These are phyloP conservation scores for Bedellia somnulentella DNA, from an alignment of 2,888 invertebrate genomes.

Conservation along the genomic window DNA sequence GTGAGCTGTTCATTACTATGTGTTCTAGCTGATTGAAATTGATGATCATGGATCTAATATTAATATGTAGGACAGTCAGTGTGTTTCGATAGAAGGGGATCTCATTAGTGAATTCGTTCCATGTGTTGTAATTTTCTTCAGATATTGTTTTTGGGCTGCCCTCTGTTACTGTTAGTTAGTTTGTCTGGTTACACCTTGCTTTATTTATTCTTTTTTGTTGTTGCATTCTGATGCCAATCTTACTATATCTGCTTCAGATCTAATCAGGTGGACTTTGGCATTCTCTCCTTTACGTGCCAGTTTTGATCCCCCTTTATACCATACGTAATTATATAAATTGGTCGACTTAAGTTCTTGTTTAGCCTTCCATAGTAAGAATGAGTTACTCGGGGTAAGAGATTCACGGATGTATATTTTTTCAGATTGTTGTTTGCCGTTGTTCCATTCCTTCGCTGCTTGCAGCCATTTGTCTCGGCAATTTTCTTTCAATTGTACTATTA, in stretches of 20 bases:
- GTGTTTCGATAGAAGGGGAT: not conserved
- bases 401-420: slow-evolving; percentile 6
- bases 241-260: not conserved
- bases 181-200: not conserved
- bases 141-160: not conserved
- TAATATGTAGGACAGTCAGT: slow-evolving; percentile 4
- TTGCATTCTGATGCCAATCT: not conserved
- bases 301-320: slow-evolving; percentile 9
- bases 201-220: not conserved
- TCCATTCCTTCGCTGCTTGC: not conserved
- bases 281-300: slow-evolving; percentile 6
- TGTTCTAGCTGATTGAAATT: slow-evolving; percentile 10
- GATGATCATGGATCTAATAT: slow-evolving; percentile 7
- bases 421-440: not conserved
- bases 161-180: not conserved
- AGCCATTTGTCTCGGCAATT: slow-evolving; percentile 2
- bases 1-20: slow-evolving; percentile 3
- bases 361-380: slow-evolving; percentile 8
- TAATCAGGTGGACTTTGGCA: slow-evolving; percentile 1
- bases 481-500: no score
- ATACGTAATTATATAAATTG: slow-evolving; percentile 6
- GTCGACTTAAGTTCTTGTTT: slow-evolving; percentile 7
- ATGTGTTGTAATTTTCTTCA: not conserved
- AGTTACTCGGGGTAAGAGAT: slow-evolving; percentile 4
- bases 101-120: slow-evolving; percentile 3